Conservation (phyloP, 2,888 invertebrate species). For the Oscheius sp. region DNA sequence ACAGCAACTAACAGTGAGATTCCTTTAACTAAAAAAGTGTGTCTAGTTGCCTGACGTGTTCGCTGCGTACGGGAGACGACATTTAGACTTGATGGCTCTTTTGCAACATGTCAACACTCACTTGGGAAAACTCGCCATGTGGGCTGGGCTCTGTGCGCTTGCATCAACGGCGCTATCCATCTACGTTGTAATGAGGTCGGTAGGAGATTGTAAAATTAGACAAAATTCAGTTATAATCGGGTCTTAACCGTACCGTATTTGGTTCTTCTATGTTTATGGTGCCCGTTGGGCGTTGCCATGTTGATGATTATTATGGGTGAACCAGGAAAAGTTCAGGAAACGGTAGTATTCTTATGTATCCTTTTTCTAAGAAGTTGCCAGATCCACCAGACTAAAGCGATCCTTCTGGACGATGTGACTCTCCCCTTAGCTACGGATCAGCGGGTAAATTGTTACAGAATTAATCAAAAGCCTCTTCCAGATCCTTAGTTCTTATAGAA, state of each 20-base stretch:
- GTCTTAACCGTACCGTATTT: not conserved
- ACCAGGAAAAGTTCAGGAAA: conserved; percentile 36
- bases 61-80: conserved; percentile 26
- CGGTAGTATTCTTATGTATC: not conserved
- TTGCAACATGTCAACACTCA: conserved; percentile 32
- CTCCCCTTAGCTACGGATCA: conserved; percentile 29
- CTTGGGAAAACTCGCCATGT: conserved; percentile 24
- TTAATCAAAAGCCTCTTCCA: not conserved
- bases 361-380: not conserved
- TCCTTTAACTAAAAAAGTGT: not conserved
- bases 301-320: conserved; percentile 30
- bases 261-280: conserved; percentile 20
- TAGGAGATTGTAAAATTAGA: not conserved
- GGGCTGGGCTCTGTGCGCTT: not conserved
- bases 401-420: conserved; percentile 33
- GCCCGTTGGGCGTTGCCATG: not conserved
- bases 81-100: conserved; percentile 25
- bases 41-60: conserved; percentile 35
- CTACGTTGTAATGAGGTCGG: conserved; percentile 14
- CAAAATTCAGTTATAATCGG: conserved; percentile 15
- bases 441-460: not conserved
- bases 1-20: conserved; percentile 29
- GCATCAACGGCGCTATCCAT: conserved; percentile 7
- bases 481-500: conserved; percentile 32
- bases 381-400: conserved; percentile 26